Conservation (phyloP, 2,888 invertebrate genomes). For the Cosmopolites sordidus region DNA sequence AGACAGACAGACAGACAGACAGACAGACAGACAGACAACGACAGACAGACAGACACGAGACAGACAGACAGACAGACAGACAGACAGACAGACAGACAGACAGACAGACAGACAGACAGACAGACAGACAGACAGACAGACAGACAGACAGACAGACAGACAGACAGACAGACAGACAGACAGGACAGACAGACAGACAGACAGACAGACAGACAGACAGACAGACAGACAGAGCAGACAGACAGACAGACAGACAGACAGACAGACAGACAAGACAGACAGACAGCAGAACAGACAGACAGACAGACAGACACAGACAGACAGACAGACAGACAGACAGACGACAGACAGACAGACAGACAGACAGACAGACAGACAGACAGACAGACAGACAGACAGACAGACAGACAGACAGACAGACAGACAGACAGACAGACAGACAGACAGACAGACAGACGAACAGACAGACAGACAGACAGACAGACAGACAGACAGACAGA, state of each 20-base stretch:
- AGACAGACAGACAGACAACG: slow-evolving; percentile 17
- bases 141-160: slow-evolving; percentile 15
- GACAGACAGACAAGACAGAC: slow-evolving; percentile 13
- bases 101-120: slow-evolving; percentile 17
- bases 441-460: too few relatives aligned
- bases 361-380: slow-evolving; percentile 17
- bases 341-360: slow-evolving; percentile 17
- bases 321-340: slow-evolving; percentile 14
- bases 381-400: slow-evolving; percentile 17
- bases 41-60: slow-evolving; percentile 13
- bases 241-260: slow-evolving; percentile 16
- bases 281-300: slow-evolving; percentile 16
- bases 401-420: slow-evolving; percentile 17
- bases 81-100: slow-evolving; percentile 18
- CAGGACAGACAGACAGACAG: too few relatives aligned
- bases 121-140: slow-evolving; percentile 17
- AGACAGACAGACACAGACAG: slow-evolving; percentile 16
- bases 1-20: slow-evolving; percentile 11
- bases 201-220: slow-evolving; percentile 12
- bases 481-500: slow-evolving; percentile 16
- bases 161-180: slow-evolving; percentile 17
- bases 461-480: too few relatives aligned
- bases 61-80: slow-evolving; percentile 13
- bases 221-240: slow-evolving; percentile 14
- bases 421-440: slow-evolving; percentile 18